Base-by-base conservation (phyloP, 2,797 vertebrate species). In the Chelon labrosus region DNA sequence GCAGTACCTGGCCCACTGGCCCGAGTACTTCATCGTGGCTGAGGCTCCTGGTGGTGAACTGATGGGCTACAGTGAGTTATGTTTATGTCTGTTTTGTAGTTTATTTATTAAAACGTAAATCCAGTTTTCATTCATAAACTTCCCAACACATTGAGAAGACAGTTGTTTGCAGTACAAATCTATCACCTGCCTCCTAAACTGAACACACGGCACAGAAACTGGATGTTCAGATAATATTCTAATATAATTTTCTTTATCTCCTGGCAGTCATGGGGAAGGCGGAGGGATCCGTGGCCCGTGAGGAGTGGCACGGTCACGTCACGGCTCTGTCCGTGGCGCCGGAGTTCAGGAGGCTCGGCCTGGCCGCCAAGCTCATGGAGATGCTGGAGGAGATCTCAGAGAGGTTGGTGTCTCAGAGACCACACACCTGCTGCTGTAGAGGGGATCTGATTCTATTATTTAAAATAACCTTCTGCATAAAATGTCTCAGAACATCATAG, bases 1-100 rank as follows among this genome's bases (percentile, higher is more conserved):
- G n/a, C 97, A 99, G 94, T 98, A 99, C 85, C 93, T 99, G 14
- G 97, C 98, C 41, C 98, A 98, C 87, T 98, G 98, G 98, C 98
- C 98, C 0, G 97, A 99, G 91, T 98, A 99, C 73, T 99, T 99
- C 90, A 96, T 98, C 2, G 96, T 99, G 1, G 97, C 98, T 0
- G 97, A 99, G 89, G 97, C 97, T 52, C 97, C 98, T 4, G 97
- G 97, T 4, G 96, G 97, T 46, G 97, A 98, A 73, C 93, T 98
- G 71, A 99, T 99, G 97, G 98, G 97, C 59, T 99, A 98, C 85
- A 98, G 98, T 98, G 88, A 95, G 97, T 79, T 14, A 7, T 35
- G 31, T 35, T 35, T 35, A 35, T 35, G 31, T 35, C 31, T 7
- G 5, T 35, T 5, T 31, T 31, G 4, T 5, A 4, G 31, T 19